Base-by-base conservation (phyloP, 2,113 vertebrate genomes). In the Psettodes erumei region DNA sequence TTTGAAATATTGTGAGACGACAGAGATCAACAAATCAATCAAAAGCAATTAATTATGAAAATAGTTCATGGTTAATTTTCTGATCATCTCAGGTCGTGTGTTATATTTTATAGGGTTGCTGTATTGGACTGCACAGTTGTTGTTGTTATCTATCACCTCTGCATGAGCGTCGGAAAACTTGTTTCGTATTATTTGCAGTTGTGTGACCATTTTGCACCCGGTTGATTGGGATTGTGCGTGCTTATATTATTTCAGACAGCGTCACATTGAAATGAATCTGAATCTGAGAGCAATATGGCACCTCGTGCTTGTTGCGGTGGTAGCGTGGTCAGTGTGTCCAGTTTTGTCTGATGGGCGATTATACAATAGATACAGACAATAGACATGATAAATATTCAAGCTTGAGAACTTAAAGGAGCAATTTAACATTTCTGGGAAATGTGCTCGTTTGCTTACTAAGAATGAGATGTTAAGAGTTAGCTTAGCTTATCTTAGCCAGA, bases 281-380 rank as follows among this genome's bases (percentile, higher is more conserved):
- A 42, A 18, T 64, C n/a, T 27, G 9, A 53, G 15, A 55, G 38
- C 54, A 21, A 83, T 79, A 89, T 93, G 90, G 90, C 90, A 90
- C 90, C 59, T 81, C 18, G 38, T 21, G 77, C 40, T 9, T 72
- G 25, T 37, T 12, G 42, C 35, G 67, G 32, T 84, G 62, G 10
- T 81, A 51, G 75, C 32, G 15, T 59, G 38, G 56, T 66, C 11
- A 33, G 1, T 10, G 0, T 69, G 45, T 74, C 27, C 16, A 30
- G 28, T 40, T 66, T 75, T 37, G 0, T 23, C 8, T 30, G 21
- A 30, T 27, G 25, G 0, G 54, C 35, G 18, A 60, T 56, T 43
- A 9, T 37, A 13, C 19, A 18, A 75, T 9, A 56, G 23, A 38
- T 75, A 8, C n/a, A n/a, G 43, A 62, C 25, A 61, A 40, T 23